Percentiles rank a stretch among this genome's conserved stretches.
These are phyloP conservation scores for Yasuhikotakia modesta DNA, from an alignment of 2,797 vertebrate genomes.

Conservation along the genomic window DNA sequence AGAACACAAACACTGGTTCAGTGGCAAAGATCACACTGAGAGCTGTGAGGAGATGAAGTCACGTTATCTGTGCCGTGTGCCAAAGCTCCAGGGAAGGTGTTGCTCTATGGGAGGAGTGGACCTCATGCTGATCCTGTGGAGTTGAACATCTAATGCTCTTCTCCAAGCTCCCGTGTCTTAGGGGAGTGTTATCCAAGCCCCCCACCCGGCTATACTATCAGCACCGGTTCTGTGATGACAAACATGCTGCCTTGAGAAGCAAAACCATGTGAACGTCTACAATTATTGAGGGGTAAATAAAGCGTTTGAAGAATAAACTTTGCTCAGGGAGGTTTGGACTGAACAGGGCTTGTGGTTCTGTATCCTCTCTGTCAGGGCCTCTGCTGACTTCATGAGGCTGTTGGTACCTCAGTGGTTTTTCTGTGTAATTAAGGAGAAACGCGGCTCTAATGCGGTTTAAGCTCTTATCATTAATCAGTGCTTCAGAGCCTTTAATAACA, in stretches of 20 bases:
- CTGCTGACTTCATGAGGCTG: constrained; percentile 56
- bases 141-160: constrained; percentile 28
- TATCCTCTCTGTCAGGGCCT: constrained; percentile 53
- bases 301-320: constrained; percentile 36
- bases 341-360: constrained; percentile 50
- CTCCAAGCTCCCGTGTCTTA: constrained; percentile 45
- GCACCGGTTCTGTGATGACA: constrained; percentile 6
- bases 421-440: constrained; percentile 60
- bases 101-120: constrained; percentile 56
- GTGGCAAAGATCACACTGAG: constrained; percentile 15
- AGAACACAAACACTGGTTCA: neutral
- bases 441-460: constrained; percentile 60
- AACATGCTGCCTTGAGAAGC: constrained; percentile 15
- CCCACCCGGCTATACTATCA: constrained; percentile 3
- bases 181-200: constrained; percentile 19
- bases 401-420: constrained; percentile 38
- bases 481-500: constrained; percentile 37
- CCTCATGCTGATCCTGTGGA: constrained; percentile 56
- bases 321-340: constrained; percentile 31
- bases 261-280: constrained; percentile 31
- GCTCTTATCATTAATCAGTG: constrained; percentile 61
- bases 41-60: constrained; percentile 35
- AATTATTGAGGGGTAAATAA: constrained; percentile 38
- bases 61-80: constrained; percentile 21
- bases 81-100: constrained; percentile 50